Evolutionary conservation across 2,888 invertebrate species (phyloP).

Genomic region (Clostera curtula): DNA sequence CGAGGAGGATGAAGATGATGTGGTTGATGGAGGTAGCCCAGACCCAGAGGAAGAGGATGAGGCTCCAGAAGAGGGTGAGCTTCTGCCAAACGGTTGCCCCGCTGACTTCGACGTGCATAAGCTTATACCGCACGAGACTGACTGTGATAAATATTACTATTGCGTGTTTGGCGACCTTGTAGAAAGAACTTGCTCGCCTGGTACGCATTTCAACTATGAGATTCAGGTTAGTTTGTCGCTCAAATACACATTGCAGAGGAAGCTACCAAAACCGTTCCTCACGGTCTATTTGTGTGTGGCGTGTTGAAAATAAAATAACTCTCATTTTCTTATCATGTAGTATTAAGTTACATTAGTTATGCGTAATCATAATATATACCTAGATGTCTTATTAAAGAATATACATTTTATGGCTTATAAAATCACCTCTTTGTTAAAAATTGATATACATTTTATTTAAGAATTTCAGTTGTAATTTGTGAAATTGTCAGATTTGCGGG

Average conservation of each 20-base stretch:
- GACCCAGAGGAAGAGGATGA: not conserved
- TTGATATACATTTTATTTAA: no score
- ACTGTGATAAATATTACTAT: slow-evolving; percentile 33
- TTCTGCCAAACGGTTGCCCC: slow-evolving; percentile 32
- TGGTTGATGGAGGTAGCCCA: not conserved
- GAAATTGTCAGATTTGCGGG: no score
- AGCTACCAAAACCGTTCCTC: slow-evolving; percentile 3
- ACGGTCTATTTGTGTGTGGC: slow-evolving; percentile 7
- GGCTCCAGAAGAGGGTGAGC: not conserved
- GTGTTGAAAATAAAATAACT: no score
- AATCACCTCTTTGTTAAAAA: no score
- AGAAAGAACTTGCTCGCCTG: slow-evolving; percentile 20
- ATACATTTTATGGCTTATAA: no score
- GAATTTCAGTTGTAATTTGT: no score
- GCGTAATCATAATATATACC: no score
- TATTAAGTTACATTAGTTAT: no score
- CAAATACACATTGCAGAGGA: slow-evolving; percentile 4
- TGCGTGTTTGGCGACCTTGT: slow-evolving; percentile 30
- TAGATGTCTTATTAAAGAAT: no score
- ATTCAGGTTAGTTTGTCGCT: slow-evolving; percentile 29
- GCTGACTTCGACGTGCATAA: slow-evolving; percentile 22
- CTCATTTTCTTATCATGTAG: no score
- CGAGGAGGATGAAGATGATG: not conserved
- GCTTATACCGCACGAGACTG: slow-evolving; percentile 28
- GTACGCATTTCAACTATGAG: slow-evolving; percentile 33